Conservation (phyloP, 2,888 invertebrate genomes). For the Lasioglossum morio region DNA sequence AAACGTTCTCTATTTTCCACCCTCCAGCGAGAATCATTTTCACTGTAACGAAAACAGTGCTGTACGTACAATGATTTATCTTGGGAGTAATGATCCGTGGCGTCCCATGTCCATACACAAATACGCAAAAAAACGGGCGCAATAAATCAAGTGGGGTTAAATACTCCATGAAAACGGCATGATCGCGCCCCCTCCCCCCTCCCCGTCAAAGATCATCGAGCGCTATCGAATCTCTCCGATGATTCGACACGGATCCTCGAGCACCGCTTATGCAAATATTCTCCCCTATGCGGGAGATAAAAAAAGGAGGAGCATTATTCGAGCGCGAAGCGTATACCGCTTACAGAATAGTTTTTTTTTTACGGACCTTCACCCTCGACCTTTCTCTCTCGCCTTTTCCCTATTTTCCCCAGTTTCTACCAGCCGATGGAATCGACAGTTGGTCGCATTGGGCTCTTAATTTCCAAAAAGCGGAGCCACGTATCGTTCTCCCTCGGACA, state of each 20-base stretch:
- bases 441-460: conserved; percentile 76
- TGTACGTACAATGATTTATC: conserved; percentile 1
- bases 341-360: conserved; percentile 56
- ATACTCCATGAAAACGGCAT: conserved; percentile 57
- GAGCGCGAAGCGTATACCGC: conserved; percentile 42
- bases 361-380: conserved; percentile 44
- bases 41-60: background rate
- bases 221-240: conserved; percentile 59
- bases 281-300: conserved; percentile 57
- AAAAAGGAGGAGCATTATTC: conserved; percentile 69
- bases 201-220: conserved; percentile 46
- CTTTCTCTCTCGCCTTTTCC: background rate
- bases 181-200: conserved; percentile 36
- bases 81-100: conserved; percentile 14
- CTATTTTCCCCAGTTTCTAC: conserved; percentile 11
- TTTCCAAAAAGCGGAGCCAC: conserved; percentile 80
- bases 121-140: conserved; percentile 18
- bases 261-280: conserved; percentile 81
- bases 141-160: conserved; percentile 59
- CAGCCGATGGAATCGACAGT: conserved; percentile 75
- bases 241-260: conserved; percentile 81
- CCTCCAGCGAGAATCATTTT: background rate
- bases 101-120: conserved; percentile 18
- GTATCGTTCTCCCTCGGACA: conserved; percentile 44
- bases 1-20: background rate